Evolutionary conservation across 2,888 invertebrate genomes (phyloP).

Genomic region (Pyrocoelia pectoralis): DNA sequence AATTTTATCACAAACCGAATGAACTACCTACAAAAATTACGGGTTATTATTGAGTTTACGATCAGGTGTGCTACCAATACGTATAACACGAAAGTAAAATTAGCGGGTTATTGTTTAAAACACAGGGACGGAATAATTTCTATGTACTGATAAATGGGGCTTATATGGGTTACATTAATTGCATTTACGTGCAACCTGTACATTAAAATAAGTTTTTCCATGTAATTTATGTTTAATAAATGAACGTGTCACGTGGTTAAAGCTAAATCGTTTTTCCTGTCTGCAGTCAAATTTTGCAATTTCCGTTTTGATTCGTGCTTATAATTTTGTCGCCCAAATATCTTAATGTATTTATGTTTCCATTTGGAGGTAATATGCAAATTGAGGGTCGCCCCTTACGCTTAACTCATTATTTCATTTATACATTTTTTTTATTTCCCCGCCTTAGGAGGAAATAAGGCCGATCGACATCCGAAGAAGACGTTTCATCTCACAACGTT

Average conservation of each 20-base stretch:
- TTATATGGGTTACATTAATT: constrained; percentile 40
- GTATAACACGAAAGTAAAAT: constrained; percentile 37
- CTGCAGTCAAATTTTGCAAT: constrained; percentile 59
- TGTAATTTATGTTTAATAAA: constrained; percentile 40
- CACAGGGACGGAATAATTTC: constrained; percentile 40
- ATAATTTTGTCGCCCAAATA: constrained; percentile 55
- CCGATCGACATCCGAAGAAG: too few relatives aligned
- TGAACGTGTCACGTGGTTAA: constrained; percentile 50
- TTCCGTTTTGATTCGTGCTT: constrained; percentile 57
- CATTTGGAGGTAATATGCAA: constrained; percentile 47
- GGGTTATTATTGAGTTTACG: constrained; percentile 32
- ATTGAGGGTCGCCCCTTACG: constrained; percentile 37
- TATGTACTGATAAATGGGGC: constrained; percentile 39
- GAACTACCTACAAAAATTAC: constrained; percentile 27
- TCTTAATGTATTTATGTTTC: constrained; percentile 56
- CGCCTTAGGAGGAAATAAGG: neutral
- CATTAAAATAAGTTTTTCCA: constrained; percentile 43
- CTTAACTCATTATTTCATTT: constrained; percentile 47
- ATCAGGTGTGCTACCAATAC: constrained; percentile 16
- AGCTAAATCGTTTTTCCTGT: constrained; percentile 55
- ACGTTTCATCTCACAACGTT: too few relatives aligned
- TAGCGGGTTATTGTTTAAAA: constrained; percentile 39
- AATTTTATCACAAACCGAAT: constrained; percentile 18
- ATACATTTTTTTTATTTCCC: constrained; percentile 48
- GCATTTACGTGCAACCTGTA: constrained; percentile 40